These are phyloP conservation scores for Bettongia penicillata DNA, from an alignment of 2,113 vertebrate genomes.

Conservation along the genomic window DNA sequence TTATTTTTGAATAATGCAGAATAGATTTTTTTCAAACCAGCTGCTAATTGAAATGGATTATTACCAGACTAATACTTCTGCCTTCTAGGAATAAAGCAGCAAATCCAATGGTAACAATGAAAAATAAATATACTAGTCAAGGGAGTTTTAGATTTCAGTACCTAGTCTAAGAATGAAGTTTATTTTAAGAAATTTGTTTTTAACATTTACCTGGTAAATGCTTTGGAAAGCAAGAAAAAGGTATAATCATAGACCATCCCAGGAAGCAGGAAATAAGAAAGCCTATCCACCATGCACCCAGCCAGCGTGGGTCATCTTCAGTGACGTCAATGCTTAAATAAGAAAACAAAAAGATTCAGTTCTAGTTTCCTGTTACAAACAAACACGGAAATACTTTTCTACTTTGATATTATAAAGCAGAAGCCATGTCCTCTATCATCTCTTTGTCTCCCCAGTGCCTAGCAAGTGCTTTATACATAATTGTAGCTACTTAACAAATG, in stretches of 20 bases:
- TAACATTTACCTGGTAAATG: conserved; percentile 82
- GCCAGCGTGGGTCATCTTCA: conserved; percentile 69
- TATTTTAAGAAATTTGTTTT: conserved; percentile 41
- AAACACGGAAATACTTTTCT: not conserved
- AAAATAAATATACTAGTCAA: not conserved
- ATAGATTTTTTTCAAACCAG: not conserved
- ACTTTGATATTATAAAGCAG: not conserved
- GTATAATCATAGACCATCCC: conserved; percentile 82
- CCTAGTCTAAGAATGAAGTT: not conserved
- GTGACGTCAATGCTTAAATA: conserved; percentile 66
- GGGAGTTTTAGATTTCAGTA: not conserved
- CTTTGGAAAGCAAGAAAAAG: conserved; percentile 85
- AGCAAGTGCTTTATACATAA: not conserved
- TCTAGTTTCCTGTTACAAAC: conserved; percentile 32
- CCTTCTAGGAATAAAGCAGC: not conserved
- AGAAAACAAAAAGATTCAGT: conserved; percentile 50
- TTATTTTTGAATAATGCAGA: conserved; percentile 3
- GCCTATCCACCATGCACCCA: conserved; percentile 82
- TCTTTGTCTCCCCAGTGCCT: not conserved
- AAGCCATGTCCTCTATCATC: not conserved
- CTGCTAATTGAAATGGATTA: not conserved
- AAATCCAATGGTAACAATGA: conserved; percentile 24
- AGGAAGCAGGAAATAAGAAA: conserved; percentile 79
- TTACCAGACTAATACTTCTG: not conserved
- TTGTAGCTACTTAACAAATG: not conserved